A percentile compares a stretch with the other conserved stretches of the same genome.
Conservation (phyloP, 2,888 invertebrate genomes). For the Drosophila siamana region DNA sequence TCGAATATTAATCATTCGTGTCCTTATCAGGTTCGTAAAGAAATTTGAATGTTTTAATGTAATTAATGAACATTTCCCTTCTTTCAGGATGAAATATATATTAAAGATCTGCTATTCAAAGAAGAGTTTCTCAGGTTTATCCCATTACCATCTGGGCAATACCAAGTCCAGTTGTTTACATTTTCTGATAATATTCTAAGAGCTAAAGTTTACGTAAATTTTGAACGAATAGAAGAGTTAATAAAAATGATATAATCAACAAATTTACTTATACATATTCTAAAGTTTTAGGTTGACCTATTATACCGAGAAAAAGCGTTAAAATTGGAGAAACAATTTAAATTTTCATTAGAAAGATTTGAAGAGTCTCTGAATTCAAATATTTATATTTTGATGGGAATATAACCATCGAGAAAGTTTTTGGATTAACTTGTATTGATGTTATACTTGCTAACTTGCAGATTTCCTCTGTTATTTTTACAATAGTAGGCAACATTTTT, state of each 20-base stretch:
- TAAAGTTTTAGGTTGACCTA: no score
- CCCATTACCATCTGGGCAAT: slow-evolving; percentile 22
- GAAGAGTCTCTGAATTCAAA: no score
- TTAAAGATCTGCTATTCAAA: slow-evolving; percentile 3
- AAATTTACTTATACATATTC: no score
- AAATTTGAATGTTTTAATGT: neutral
- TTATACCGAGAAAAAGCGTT: no score
- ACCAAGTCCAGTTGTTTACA: slow-evolving; percentile 7
- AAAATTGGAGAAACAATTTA: no score
- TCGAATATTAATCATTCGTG: slow-evolving; percentile 40
- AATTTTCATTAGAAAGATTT: no score
- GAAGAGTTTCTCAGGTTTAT: slow-evolving; percentile 2
- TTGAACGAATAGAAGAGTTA: slow-evolving; percentile 2
- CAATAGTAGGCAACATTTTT: no score
- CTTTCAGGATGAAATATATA: slow-evolving; percentile 11
- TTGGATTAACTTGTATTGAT: no score
- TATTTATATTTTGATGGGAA: no score
- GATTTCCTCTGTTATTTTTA: no score
- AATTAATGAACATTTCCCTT: neutral
- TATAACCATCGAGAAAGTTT: no score
- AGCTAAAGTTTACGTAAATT: neutral
- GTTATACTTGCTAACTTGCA: no score
- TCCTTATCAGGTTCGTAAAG: slow-evolving; percentile 26
- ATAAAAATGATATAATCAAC: neutral
- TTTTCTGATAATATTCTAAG: slow-evolving; percentile 6